These are phyloP conservation scores for Astropecten irregularis DNA, from an alignment of 53 echinoderm and acorn worm species.

Conservation along the genomic window DNA sequence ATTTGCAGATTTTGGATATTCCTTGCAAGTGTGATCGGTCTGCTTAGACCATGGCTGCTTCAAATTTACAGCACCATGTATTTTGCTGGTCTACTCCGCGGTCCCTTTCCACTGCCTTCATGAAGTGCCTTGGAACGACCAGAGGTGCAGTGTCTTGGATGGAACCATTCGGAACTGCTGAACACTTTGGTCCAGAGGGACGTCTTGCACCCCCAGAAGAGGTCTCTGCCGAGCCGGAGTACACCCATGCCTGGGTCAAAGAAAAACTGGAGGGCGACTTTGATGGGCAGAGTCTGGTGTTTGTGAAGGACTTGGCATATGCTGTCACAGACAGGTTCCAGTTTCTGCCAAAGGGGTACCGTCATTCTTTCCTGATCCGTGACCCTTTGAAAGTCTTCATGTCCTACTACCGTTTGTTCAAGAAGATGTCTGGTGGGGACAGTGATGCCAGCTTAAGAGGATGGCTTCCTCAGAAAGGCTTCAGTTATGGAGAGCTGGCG, in stretches of 20 bases:
- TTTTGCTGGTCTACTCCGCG: conserved; percentile 51
- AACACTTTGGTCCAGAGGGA: conserved; percentile 61
- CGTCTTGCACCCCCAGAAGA: conserved; percentile 35
- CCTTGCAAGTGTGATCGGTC: background rate
- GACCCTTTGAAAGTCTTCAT: conserved; percentile 17
- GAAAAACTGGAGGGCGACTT: conserved; percentile 36
- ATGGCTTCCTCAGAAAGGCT: conserved; percentile 30
- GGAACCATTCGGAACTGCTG: conserved; percentile 51
- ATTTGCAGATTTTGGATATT: too few species aligned
- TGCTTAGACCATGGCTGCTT: background rate
- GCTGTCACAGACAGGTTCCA: conserved; percentile 28
- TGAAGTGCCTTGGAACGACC: conserved; percentile 22
- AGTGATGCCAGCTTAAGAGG: background rate
- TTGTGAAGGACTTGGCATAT: conserved; percentile 39
- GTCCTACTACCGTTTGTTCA: conserved; percentile 26
- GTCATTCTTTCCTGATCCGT: conserved; percentile 47
- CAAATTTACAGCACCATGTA: background rate
- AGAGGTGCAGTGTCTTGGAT: conserved; percentile 16
- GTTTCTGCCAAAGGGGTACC: conserved; percentile 41
- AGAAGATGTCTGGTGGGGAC: conserved; percentile 19
- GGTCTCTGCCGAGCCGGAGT: conserved; percentile 6
- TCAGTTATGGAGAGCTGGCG: conserved; percentile 34
- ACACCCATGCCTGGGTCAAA: conserved; percentile 31
- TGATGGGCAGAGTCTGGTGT: conserved; percentile 17
- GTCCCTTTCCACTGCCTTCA: conserved; percentile 50